These are phyloP conservation scores for Fragum whitleyi DNA, from an alignment of 2,888 invertebrate species.

Conservation along the genomic window DNA sequence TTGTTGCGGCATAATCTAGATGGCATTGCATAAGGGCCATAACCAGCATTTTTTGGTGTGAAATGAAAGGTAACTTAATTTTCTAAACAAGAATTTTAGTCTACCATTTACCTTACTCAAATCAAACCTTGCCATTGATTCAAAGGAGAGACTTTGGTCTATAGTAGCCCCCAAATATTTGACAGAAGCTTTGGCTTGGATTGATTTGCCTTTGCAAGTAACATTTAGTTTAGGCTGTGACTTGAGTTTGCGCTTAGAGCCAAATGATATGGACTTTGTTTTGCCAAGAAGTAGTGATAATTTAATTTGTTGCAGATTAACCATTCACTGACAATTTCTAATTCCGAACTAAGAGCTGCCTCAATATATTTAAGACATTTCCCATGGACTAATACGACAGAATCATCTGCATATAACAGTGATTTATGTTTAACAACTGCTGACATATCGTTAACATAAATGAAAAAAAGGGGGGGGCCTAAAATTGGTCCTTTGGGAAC, in stretches of 20 bases:
- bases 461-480: too few relatives aligned
- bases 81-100: slow-evolving; percentile 26
- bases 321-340: too few relatives aligned
- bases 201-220: slow-evolving; percentile 25
- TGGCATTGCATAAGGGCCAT: slow-evolving; percentile 14
- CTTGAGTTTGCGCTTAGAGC: slow-evolving; percentile 29
- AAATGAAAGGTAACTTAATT: background rate
- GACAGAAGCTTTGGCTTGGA: slow-evolving; percentile 26
- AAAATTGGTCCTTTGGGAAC: too few relatives aligned
- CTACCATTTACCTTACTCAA: slow-evolving; percentile 37
- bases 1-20: background rate
- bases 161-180: slow-evolving; percentile 41
- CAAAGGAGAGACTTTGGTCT: slow-evolving; percentile 29
- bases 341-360: too few relatives aligned
- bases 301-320: too few relatives aligned
- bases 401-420: too few relatives aligned
- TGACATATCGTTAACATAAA: too few relatives aligned
- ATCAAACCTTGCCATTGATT: slow-evolving; percentile 18
- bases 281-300: slow-evolving; percentile 36
- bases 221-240: slow-evolving; percentile 29
- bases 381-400: too few relatives aligned
- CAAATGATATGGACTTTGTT: slow-evolving; percentile 34
- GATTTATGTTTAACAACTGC: too few relatives aligned
- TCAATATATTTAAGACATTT: too few relatives aligned
- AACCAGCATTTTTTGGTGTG: slow-evolving; percentile 17